Conservation (phyloP, 2,113 vertebrate species). For the Nanger granti region DNA sequence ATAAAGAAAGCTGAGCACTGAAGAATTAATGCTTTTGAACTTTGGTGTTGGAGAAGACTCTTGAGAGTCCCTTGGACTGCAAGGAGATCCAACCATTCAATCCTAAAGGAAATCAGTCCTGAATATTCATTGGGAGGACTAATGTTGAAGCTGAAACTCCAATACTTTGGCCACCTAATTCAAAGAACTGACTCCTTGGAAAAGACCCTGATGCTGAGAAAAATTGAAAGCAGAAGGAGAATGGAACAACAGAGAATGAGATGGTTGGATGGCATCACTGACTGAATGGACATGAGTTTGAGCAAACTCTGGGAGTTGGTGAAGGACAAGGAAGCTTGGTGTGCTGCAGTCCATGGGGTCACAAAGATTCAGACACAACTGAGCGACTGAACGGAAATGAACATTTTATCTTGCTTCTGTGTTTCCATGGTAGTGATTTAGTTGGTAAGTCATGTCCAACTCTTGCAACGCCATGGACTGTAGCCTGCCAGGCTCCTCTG, state of each 20-base stretch:
- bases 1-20: fast-evolving
- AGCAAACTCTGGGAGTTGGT: background rate
- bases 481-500: background rate
- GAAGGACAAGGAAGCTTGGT: background rate
- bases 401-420: background rate
- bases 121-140: background rate
- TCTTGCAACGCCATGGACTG: background rate
- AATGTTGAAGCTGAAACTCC: background rate
- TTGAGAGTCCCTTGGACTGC: background rate
- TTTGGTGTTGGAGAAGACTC: background rate
- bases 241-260: background rate
- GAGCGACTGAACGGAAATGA: background rate
- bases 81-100: background rate
- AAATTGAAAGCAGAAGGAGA: background rate
- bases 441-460: fast-evolving
- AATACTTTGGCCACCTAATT: background rate
- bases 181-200: background rate
- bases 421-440: background rate
- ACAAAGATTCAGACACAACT: background rate
- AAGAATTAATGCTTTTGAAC: background rate
- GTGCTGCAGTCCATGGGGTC: background rate
- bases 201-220: background rate
- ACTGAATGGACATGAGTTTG: background rate
- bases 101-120: background rate
- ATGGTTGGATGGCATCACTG: background rate